These are phyloP conservation scores for Smithornis capensis DNA, from an alignment of 2,113 vertebrate genomes.

Conservation along the genomic window DNA sequence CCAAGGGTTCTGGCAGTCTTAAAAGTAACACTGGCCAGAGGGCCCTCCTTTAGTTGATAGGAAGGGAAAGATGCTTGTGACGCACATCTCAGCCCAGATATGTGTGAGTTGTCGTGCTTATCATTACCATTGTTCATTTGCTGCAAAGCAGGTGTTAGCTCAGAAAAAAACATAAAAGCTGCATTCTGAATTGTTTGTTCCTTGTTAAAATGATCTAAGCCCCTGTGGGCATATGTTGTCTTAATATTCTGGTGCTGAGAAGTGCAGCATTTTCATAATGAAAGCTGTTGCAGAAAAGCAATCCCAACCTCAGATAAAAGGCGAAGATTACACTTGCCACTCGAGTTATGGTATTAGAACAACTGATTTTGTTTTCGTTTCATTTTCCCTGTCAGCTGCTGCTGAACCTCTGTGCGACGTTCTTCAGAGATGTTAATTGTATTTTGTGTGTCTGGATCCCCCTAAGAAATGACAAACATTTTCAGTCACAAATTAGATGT, in stretches of 20 bases:
- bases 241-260: conserved; percentile 58
- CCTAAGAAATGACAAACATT: conserved; percentile 62
- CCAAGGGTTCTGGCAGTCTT: not conserved
- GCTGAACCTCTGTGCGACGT: conserved; percentile 14
- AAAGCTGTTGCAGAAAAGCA: conserved; percentile 62
- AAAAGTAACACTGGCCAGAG: not conserved
- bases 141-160: conserved; percentile 65
- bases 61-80: not conserved
- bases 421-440: conserved; percentile 60
- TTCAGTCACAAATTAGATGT: conserved; percentile 69
- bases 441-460: conserved; percentile 55
- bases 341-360: conserved; percentile 60
- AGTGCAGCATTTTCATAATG: conserved; percentile 58
- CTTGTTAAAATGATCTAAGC: conserved; percentile 48
- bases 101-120: not conserved
- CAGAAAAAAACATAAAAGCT: conserved; percentile 4
- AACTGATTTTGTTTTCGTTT: conserved; percentile 69
- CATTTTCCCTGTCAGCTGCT: conserved; percentile 63
- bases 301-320: conserved; percentile 54
- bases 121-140: conserved; percentile 37
- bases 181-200: conserved; percentile 58
- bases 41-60: not conserved
- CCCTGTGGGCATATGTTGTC: conserved; percentile 56
- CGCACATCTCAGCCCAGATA: not conserved
- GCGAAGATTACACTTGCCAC: conserved; percentile 62